Conservation (phyloP, 2,797 vertebrate genomes). For the Antrozous pallidus region DNA sequence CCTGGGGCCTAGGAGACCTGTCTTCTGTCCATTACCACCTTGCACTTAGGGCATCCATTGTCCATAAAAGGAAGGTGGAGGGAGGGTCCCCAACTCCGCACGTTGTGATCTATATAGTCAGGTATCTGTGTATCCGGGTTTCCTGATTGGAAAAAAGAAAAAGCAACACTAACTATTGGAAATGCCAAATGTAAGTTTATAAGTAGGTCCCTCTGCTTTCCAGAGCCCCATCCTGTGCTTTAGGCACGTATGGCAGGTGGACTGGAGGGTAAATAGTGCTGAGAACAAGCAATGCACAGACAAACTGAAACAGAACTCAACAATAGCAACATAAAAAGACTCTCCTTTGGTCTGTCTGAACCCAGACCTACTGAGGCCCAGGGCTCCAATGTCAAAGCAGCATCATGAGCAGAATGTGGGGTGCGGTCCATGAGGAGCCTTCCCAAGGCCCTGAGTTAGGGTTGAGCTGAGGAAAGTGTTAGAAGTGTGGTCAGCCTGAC, state of each 20-base stretch:
- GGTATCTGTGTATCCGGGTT: neutral
- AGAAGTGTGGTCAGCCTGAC: neutral
- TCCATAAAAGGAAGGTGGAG: neutral
- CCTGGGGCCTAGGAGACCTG: neutral
- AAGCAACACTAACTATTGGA: neutral
- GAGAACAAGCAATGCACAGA: neutral
- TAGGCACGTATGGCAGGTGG: neutral
- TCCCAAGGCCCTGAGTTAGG: neutral
- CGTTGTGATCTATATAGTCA: neutral
- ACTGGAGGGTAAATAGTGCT: neutral
- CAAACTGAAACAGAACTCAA: neutral
- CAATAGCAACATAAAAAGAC: neutral
- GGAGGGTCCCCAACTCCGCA: neutral
- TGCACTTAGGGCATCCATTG: accelerated
- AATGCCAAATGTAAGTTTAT: neutral
- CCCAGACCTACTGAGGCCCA: neutral
- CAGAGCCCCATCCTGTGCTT: neutral
- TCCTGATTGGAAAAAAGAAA: neutral
- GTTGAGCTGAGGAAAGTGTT: neutral
- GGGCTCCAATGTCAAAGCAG: neutral
- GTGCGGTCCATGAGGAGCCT: neutral
- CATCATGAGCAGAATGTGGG: neutral
- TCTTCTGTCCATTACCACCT: neutral
- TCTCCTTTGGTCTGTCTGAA: neutral
- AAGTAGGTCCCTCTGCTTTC: neutral